A percentile compares a stretch with the other conserved stretches of the same genome.
phyloP scores from a whole-genome alignment of 2,113 vertebrate genomes.

The Porphyrio hochstetteri region DNA sequence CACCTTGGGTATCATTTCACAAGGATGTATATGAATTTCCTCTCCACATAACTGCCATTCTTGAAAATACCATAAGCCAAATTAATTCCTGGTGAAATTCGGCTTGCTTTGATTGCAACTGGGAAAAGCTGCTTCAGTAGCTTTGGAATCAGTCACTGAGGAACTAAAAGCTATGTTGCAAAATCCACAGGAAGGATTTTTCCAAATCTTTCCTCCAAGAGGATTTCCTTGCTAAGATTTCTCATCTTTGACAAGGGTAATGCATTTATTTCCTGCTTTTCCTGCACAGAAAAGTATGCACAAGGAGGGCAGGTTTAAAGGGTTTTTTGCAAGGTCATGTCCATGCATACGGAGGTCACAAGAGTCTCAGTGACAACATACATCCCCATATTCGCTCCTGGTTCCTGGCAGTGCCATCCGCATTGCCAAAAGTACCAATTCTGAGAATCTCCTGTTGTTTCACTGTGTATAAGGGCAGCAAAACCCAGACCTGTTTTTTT shows the following conservation, averaged over 20 bases:
- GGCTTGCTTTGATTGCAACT: background rate
- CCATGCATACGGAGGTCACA: background rate
- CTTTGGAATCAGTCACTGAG: background rate
- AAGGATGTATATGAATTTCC: background rate
- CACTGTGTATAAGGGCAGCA: background rate
- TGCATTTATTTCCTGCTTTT: background rate
- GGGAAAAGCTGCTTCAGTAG: background rate
- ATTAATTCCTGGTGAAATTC: constrained; percentile 11
- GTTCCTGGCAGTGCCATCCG: background rate
- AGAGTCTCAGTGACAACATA: background rate
- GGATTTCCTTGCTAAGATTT: constrained; percentile 8
- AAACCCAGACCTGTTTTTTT: background rate
- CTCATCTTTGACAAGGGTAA: background rate
- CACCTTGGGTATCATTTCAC: background rate
- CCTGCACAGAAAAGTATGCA: background rate
- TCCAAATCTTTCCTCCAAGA: background rate
- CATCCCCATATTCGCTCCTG: background rate
- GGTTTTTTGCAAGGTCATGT: background rate
- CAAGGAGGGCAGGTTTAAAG: background rate
- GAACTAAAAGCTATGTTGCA: background rate
- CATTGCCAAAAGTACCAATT: background rate
- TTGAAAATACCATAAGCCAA: background rate
- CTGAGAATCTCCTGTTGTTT: background rate
- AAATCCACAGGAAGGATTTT: constrained; percentile 27
- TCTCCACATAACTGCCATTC: background rate